Base-by-base conservation (phyloP, 2,113 vertebrate species). In the Tetraodon nigroviridis region DNA sequence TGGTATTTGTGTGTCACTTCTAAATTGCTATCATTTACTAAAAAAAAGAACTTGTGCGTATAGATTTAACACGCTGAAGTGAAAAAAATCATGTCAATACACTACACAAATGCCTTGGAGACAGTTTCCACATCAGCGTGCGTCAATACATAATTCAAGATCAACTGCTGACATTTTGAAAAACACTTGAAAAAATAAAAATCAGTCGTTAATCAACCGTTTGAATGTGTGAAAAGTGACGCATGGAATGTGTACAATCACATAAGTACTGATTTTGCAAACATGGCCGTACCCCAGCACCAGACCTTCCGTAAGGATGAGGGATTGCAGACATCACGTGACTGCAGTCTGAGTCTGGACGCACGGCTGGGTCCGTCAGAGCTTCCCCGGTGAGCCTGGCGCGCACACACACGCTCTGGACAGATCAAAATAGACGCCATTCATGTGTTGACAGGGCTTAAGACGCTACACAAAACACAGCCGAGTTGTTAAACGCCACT, bases 321-420 rank as follows among this genome's bases (percentile, higher is more conserved):
- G 59, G 71, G 64, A 79, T 59, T 78, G 77, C 76, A 88, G 79
- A 86, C 62, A 79, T 22, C 87, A 90, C 81, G 87, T 91, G 90
- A 90, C 78, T 78, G 76, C 88, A 79, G 78, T 76, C 63, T 50
- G 67, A 2, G 83, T 76, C 73, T 81, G 79, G 82, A 75, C 78
- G 2, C 77, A 61, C 75, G 50, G 55, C 70, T 71, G 44, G 64
- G 64, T 81, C 71, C 58, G 68, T 67, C 80, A 71, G 63, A 71
- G 72, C 77, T 44, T 86, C 81, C 72, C 71, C 29, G 42, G 54
- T 69, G 85, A 67, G 80, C 51, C 69, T 20, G 46, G 46, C 62
- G 22, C 63, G 55, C 48, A 46, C 75, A 74, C 75, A 74, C 70
- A 32, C 59, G 63, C n/a, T 48, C 75, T 41, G 63, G 46, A 45